Evolutionary conservation across 2,797 vertebrate species (phyloP), one percentile per base, ranked within the genome.

Genomic region (Telmatherina bonti): DNA sequence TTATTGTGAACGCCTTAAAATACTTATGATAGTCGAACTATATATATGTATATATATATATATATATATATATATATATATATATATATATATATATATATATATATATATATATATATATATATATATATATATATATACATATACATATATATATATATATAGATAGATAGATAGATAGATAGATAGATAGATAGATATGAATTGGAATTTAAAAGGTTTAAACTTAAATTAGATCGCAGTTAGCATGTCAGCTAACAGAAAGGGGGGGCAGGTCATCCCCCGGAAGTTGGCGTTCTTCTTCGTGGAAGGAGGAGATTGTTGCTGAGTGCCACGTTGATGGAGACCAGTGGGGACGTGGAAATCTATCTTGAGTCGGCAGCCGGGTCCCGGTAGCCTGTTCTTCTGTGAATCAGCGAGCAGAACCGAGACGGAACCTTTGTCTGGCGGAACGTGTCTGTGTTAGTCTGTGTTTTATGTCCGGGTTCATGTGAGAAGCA

Each of bases 261-360:
- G 41, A 26, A 5, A 8, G 7, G 7, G 9, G 4, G 38, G 13
- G 16, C 3, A 1, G 5, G 33, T 35, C 62, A 38, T 65, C 4
- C 33, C 60, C 91, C 90, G 89, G 90, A 92, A 92, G 85, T 5
- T 53, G 76, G 43, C 18, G 7, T 85, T 89, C 82, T 91, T 90
- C 88, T 86, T 89, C 85, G 88, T 74, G 76, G 86, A 47, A 76
- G 91, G 89, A 83, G 92, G 78, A 75, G 73, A 12, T 29, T 67
- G 81, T 59, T 83, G 65, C 82, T 71, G 49, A 85, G 86, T 95
- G 95, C 94, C 94, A 95, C 94, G 95, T 95, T 95, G 95, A 95
- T 95, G 94, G 94, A 91, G 93, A 80, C 91, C 91, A 90, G 92
- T 95, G 94, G 83, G 88, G 93, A 94, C 94, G 94, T 94, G 93